Percentiles rank a stretch among this genome's conserved stretches.
Evolutionary conservation across 2,113 vertebrate genomes (phyloP).

Genomic region (Gymnarchus niloticus): DNA sequence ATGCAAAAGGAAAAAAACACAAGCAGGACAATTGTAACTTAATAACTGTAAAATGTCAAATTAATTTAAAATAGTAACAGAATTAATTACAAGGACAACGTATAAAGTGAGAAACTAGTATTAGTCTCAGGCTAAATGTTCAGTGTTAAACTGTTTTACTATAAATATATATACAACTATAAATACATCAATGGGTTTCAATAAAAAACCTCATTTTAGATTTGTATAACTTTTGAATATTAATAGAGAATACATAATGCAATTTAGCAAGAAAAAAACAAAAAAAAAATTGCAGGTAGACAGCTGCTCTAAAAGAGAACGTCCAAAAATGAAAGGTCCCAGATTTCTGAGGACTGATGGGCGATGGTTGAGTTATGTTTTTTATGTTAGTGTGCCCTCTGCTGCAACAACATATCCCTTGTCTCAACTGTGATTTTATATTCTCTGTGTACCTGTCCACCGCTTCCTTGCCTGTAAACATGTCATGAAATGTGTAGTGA

Average conservation of each 20-base stretch:
- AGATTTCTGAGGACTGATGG: background rate
- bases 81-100: conserved; percentile 15
- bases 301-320: background rate
- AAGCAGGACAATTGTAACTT: conserved; percentile 6
- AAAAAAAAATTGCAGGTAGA: conserved; percentile 7
- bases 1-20: conserved; percentile 4
- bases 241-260: conserved; percentile 16
- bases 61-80: conserved; percentile 1
- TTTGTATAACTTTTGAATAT: too few species aligned
- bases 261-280: background rate
- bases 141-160: background rate
- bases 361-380: background rate
- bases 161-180: conserved; percentile 14
- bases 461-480: background rate
- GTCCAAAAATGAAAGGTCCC: background rate
- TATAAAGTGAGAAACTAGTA: background rate
- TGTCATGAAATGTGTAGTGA: background rate
- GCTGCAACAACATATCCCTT: background rate
- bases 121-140: conserved; percentile 12
- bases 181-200: conserved; percentile 15
- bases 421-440: background rate
- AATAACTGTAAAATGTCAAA: background rate
- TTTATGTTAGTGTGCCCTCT: background rate
- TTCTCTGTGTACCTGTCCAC: background rate
- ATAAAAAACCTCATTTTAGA: too few species aligned